These are phyloP conservation scores for Anas bahamensis DNA, from an alignment of 2,797 vertebrate species.

Conservation along the genomic window DNA sequence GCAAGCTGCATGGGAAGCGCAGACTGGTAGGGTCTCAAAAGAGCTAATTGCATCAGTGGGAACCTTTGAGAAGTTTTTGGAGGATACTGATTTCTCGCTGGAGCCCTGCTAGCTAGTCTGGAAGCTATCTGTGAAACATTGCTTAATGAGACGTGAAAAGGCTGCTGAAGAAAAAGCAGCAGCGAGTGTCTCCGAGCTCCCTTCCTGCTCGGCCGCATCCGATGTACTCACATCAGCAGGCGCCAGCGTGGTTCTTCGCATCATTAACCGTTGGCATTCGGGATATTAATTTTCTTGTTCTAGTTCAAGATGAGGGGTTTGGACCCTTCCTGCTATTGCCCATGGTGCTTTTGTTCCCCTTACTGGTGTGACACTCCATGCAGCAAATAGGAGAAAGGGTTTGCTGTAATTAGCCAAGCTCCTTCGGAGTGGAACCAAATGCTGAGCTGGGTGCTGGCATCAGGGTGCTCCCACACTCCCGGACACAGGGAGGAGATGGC, in stretches of 20 bases:
- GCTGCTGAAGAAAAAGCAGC: background rate
- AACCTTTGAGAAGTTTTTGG: background rate
- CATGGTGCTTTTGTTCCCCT: accelerated
- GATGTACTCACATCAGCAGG: background rate
- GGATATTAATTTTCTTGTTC: background rate
- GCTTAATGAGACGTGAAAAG: background rate
- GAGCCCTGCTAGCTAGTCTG: background rate
- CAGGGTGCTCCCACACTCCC: background rate
- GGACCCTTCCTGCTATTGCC: background rate
- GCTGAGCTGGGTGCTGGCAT: background rate
- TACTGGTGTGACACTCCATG: background rate
- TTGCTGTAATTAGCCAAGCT: background rate
- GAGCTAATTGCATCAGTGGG: background rate
- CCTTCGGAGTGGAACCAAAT: background rate
- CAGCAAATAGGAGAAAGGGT: background rate
- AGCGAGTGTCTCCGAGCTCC: background rate
- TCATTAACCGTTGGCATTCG: background rate
- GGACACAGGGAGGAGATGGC: background rate
- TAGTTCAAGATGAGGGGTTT: background rate
- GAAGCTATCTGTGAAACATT: background rate
- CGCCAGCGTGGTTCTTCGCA: background rate
- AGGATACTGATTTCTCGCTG: background rate
- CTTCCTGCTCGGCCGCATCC: background rate
- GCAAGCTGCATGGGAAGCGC: background rate
- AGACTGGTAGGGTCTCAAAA: background rate